These are phyloP conservation scores for Aphrophora alni DNA, from an alignment of 2,888 invertebrate genomes.

Conservation along the genomic window DNA sequence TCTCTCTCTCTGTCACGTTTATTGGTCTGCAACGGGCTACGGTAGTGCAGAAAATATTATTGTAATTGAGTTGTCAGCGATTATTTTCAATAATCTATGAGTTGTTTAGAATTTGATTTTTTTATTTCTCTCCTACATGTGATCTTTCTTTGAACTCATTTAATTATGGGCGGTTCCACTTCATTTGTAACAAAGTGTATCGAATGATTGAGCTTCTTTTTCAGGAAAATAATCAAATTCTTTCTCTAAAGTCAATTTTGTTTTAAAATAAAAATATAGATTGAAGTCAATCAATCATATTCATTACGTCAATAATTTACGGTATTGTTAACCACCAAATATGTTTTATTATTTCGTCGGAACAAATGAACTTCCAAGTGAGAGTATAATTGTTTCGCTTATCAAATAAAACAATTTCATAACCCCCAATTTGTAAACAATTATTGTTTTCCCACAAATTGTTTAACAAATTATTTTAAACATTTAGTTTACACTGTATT, in stretches of 20 bases:
- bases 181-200: neutral
- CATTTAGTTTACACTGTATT: no score
- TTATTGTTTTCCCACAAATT: no score
- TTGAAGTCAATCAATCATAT: no score
- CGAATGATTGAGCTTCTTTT: neutral
- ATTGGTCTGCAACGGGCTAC: neutral
- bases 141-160: neutral
- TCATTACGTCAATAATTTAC: no score
- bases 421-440: no score
- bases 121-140: neutral
- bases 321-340: no score
- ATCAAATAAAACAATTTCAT: no score
- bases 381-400: no score
- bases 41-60: constrained; percentile 1
- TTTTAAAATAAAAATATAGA: neutral
- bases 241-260: neutral
- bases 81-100: constrained; percentile 2
- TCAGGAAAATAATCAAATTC: neutral
- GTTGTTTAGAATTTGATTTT: constrained; percentile 6
- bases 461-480: no score
- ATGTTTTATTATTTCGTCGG: no score
- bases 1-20: neutral
- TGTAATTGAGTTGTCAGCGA: constrained; percentile 1
- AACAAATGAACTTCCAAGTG: no score
- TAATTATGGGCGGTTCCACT: neutral